These are phyloP conservation scores for Orussus abietinus DNA, from an alignment of 1,140 invertebrate species.

Conservation along the genomic window DNA sequence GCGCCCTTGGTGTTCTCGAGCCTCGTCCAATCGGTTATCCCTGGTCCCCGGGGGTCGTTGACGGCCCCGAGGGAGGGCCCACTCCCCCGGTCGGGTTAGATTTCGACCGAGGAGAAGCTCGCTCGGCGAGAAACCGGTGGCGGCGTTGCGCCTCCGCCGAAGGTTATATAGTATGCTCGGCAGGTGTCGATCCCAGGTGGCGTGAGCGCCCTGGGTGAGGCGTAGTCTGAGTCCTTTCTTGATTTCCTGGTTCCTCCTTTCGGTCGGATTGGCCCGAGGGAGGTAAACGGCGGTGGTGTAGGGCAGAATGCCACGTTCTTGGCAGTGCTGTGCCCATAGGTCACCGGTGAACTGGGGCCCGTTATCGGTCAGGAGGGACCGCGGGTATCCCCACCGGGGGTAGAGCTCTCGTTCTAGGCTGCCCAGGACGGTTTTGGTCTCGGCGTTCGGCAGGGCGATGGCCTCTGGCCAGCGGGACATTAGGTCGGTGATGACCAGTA, in stretches of 20 bases:
- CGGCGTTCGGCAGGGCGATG: neutral
- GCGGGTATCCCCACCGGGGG: conserved; percentile 18
- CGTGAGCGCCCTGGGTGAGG: conserved; percentile 1
- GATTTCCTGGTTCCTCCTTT: conserved; percentile 23
- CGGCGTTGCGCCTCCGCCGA: conserved; percentile 8
- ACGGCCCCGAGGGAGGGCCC: neutral
- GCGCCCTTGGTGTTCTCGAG: neutral
- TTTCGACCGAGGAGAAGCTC: conserved; percentile 13
- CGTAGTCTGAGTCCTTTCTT: conserved; percentile 9
- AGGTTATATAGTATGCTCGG: conserved; percentile 10
- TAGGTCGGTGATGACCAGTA: no score
- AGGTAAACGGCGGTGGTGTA: conserved; percentile 23
- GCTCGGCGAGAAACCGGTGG: conserved; percentile 12
- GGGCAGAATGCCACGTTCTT: neutral
- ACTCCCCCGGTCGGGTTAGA: conserved; percentile 6
- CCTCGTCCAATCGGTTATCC: neutral
- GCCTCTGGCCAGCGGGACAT: no score
- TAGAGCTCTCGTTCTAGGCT: conserved; percentile 22
- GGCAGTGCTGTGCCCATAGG: conserved; percentile 4
- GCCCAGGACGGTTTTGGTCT: neutral
- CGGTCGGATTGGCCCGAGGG: conserved; percentile 24
- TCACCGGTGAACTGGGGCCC: conserved; percentile 19
- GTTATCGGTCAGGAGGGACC: conserved; percentile 21
- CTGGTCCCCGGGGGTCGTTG: neutral
- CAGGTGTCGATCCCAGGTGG: conserved; percentile 6